Evolutionary conservation across 2,888 invertebrate species (phyloP).

Genomic region (Melanostoma mellinum): DNA sequence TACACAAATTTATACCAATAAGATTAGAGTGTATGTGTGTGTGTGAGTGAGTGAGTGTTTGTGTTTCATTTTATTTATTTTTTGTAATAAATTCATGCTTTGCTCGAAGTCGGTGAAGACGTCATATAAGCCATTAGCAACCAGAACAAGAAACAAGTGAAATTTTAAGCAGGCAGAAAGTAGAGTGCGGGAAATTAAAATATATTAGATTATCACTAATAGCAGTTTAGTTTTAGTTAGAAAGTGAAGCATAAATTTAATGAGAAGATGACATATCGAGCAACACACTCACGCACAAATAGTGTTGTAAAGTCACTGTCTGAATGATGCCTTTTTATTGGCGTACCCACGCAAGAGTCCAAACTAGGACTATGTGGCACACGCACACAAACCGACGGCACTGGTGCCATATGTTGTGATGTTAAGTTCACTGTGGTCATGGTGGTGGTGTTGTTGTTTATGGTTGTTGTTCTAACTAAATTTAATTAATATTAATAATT

Average conservation of each 20-base stretch:
- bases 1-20: not conserved
- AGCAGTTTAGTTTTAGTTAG: not conserved
- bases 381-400: conserved; percentile 83
- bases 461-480: conserved; percentile 77
- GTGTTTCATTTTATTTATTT: too few species aligned
- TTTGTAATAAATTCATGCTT: too few species aligned
- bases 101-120: too few species aligned
- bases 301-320: conserved; percentile 82
- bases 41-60: too few species aligned
- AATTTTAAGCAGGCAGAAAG: not conserved
- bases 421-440: conserved; percentile 76
- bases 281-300: conserved; percentile 82
- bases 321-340: conserved; percentile 82
- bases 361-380: conserved; percentile 82
- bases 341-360: conserved; percentile 80
- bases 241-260: conserved; percentile 38
- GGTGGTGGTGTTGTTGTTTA: conserved; percentile 77
- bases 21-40: not conserved
- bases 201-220: not conserved
- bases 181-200: not conserved
- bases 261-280: conserved; percentile 66
- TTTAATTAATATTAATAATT: conserved; percentile 73
- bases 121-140: too few species aligned
- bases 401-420: conserved; percentile 78
- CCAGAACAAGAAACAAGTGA: not conserved